Conservation (phyloP, 2,113 vertebrate genomes). For the Psittacus erithacus region DNA sequence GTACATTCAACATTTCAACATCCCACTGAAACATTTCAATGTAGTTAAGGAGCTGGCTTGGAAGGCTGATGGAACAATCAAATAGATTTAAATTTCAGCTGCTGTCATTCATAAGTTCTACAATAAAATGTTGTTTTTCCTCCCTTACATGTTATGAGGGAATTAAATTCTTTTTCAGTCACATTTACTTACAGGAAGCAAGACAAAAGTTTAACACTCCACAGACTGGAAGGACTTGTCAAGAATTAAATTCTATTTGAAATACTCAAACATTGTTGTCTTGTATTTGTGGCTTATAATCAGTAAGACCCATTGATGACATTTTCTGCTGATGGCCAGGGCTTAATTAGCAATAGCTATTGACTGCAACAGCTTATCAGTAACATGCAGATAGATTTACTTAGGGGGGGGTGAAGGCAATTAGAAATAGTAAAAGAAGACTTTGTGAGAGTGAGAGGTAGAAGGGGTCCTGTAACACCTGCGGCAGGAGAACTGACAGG, state of each 20-base stretch:
- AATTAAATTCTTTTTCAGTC: background rate
- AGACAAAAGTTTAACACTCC: background rate
- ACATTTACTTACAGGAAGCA: background rate
- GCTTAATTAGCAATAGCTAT: background rate
- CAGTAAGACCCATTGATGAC: background rate
- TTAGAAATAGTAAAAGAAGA: background rate
- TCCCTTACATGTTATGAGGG: background rate
- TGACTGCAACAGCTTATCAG: background rate
- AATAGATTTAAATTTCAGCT: conserved; percentile 1
- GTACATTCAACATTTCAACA: background rate
- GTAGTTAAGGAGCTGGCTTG: background rate
- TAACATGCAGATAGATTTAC: background rate
- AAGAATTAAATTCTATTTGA: background rate
- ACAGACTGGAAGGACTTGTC: background rate
- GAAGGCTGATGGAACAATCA: background rate
- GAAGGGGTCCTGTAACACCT: background rate
- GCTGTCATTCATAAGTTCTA: background rate
- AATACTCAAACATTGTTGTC: background rate
- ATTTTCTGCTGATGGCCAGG: background rate
- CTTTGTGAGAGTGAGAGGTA: background rate
- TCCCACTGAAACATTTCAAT: conserved; percentile 6
- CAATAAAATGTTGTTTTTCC: background rate
- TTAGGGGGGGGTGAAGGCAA: background rate
- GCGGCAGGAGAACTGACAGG: background rate
- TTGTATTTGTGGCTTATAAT: background rate